These are phyloP conservation scores for Clarias batrachus DNA, from an alignment of 2,113 vertebrate genomes.

Conservation along the genomic window DNA sequence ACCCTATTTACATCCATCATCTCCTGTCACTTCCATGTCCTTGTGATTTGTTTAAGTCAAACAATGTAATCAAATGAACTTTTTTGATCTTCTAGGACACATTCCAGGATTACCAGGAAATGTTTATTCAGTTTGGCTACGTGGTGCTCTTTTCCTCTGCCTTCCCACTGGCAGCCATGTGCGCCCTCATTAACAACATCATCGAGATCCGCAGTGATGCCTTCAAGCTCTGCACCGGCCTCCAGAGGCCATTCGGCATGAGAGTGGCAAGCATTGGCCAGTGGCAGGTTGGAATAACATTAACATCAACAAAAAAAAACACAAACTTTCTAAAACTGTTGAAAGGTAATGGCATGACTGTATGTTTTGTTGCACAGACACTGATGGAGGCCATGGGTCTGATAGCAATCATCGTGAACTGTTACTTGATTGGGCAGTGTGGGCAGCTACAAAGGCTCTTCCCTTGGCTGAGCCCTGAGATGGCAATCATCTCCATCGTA, in stretches of 20 bases:
- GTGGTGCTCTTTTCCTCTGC: slow-evolving; percentile 96
- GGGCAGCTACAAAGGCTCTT: slow-evolving; percentile 94
- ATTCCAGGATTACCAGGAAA: slow-evolving; percentile 97
- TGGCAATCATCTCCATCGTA: slow-evolving; percentile 93
- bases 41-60: background rate
- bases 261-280: slow-evolving; percentile 90
- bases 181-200: slow-evolving; percentile 94
- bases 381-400: slow-evolving; percentile 96
- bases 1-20: background rate
- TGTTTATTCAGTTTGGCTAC: slow-evolving; percentile 98
- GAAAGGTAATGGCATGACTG: background rate
- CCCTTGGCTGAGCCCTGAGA: slow-evolving; percentile 93
- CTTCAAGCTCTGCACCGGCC: slow-evolving; percentile 92
- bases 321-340: background rate
- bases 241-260: slow-evolving; percentile 91
- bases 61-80: background rate
- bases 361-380: slow-evolving; percentile 71
- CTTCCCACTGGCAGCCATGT: slow-evolving; percentile 91
- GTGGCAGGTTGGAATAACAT: slow-evolving; percentile 83
- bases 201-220: slow-evolving; percentile 96
- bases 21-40: background rate
- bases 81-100: slow-evolving; percentile 79
- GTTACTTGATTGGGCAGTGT: slow-evolving; percentile 96
- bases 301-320: background rate
- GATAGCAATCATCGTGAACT: slow-evolving; percentile 94